Percentiles rank a stretch among this genome's conserved stretches.
Conservation (phyloP, 2,797 vertebrate species). For the Sphenopsis melanotis region DNA sequence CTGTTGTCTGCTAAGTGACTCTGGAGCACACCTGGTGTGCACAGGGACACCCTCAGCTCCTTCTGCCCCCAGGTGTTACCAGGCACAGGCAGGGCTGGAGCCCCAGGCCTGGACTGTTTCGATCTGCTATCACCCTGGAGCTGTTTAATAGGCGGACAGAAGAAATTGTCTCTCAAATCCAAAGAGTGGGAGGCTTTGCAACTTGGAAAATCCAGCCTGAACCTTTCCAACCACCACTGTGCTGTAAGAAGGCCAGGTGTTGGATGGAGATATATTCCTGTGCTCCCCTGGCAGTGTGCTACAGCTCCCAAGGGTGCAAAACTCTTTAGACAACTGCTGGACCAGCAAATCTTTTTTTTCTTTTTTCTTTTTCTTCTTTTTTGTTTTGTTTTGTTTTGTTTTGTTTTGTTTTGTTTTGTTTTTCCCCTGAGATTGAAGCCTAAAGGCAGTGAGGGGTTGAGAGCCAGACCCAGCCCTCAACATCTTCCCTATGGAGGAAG, state of each 20-base stretch:
- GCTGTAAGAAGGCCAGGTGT: fast-evolving
- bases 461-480: not conserved
- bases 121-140: not conserved
- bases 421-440: not conserved
- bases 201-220: not conserved
- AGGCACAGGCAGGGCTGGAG: not conserved
- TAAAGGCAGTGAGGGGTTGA: not conserved
- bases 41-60: not conserved
- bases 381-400: too few relatives aligned
- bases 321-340: not conserved
- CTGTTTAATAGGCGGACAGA: not conserved
- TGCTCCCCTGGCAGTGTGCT: not conserved
- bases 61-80: not conserved
- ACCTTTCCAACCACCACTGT: not conserved
- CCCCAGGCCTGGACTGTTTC: not conserved
- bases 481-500: not conserved
- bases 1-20: not conserved
- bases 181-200: not conserved
- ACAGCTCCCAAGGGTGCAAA: not conserved
- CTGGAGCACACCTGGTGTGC: not conserved
- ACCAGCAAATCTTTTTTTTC: not conserved
- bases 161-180: not conserved
- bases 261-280: not conserved
- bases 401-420: not conserved
- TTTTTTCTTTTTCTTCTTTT: not conserved